A percentile compares a stretch with the other conserved stretches of the same genome.
phyloP scores from a whole-genome alignment of 2,113 vertebrate species.

The Bucco capensis region DNA sequence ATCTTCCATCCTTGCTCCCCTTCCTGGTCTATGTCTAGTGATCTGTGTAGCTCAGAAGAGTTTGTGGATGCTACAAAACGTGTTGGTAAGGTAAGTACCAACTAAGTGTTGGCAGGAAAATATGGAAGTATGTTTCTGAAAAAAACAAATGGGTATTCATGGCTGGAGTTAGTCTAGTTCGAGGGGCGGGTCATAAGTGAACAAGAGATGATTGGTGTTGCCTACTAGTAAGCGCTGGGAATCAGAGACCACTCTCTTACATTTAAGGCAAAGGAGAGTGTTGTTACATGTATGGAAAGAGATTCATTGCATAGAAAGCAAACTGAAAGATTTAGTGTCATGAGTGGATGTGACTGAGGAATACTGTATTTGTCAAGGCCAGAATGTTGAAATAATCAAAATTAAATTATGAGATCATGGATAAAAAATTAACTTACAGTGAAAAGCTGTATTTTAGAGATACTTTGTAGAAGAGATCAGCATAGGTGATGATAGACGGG shows the following conservation, averaged over 20 bases:
- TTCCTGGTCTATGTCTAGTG: background rate
- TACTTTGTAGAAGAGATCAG: background rate
- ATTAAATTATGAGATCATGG: background rate
- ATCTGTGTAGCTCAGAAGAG: background rate
- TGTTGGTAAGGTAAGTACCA: background rate
- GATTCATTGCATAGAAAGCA: background rate
- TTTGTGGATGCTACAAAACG: background rate
- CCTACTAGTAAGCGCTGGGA: background rate
- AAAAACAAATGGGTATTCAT: background rate
- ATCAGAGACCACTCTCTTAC: background rate
- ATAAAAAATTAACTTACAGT: background rate
- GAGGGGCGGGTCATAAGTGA: background rate
- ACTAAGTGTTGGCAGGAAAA: background rate
- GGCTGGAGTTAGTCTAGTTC: background rate
- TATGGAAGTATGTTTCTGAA: background rate
- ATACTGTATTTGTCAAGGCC: background rate
- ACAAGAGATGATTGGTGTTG: background rate
- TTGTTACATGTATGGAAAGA: background rate
- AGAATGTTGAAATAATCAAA: background rate
- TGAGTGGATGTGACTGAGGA: background rate
- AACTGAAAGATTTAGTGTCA: background rate
- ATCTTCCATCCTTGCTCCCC: background rate
- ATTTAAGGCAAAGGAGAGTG: background rate
- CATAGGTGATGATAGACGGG: background rate
- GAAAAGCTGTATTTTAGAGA: background rate